Conservation (phyloP, 2,888 invertebrate species). For the Dilophus febrilis region DNA sequence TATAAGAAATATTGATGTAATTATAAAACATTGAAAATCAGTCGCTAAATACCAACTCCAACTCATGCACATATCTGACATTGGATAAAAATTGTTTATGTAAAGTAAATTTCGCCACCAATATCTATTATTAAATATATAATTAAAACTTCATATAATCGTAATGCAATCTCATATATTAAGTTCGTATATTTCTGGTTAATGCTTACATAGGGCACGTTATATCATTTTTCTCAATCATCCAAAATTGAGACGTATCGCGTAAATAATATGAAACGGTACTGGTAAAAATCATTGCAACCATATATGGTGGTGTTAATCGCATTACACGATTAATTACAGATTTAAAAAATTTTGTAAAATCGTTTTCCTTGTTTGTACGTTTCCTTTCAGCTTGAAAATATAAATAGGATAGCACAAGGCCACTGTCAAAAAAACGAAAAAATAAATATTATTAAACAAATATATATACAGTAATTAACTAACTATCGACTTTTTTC, state of each 20-base stretch:
- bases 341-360: slow-evolving; percentile 8
- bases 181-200: too few species aligned
- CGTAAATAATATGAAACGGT: slow-evolving; percentile 26
- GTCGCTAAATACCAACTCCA: slow-evolving; percentile 14
- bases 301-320: slow-evolving; percentile 31
- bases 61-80: slow-evolving; percentile 12
- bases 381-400: slow-evolving; percentile 10
- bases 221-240: slow-evolving; percentile 25
- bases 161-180: too few species aligned
- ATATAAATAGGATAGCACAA: slow-evolving; percentile 11
- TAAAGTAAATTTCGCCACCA: slow-evolving; percentile 37
- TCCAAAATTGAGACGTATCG: slow-evolving; percentile 24
- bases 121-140: slow-evolving; percentile 15
- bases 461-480: too few species aligned
- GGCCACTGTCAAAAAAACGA: slow-evolving; percentile 6
- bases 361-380: slow-evolving; percentile 7
- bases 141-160: too few species aligned
- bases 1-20: slow-evolving; percentile 9
- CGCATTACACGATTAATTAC: slow-evolving; percentile 22
- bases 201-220: slow-evolving; percentile 22
- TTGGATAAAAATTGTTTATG: slow-evolving; percentile 15
- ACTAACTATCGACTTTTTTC: too few species aligned
- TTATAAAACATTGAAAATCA: slow-evolving; percentile 13
- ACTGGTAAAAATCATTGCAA: slow-evolving; percentile 27
- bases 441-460: too few species aligned